Evolutionary conservation across 2,888 invertebrate species (phyloP).

Genomic region (Hirtodrosophila histrioides): DNA sequence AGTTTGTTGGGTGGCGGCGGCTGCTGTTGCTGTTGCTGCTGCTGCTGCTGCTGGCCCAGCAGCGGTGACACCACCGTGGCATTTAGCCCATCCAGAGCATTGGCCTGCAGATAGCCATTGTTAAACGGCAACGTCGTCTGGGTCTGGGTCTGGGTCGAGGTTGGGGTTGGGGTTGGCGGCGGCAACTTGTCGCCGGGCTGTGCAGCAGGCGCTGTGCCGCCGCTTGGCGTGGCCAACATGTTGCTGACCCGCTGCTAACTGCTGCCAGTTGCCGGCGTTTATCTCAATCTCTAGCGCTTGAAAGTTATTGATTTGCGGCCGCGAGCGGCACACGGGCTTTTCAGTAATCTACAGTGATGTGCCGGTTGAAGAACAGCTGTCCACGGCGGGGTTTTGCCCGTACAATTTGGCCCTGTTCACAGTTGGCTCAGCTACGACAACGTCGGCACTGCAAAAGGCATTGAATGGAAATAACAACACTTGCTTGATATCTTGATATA

Average conservation of each 20-base stretch:
- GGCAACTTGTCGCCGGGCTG: conserved; percentile 39
- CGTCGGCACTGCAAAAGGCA: conserved; percentile 42
- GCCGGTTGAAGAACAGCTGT: conserved; percentile 16
- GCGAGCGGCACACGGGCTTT: neutral
- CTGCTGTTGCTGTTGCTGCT: conserved; percentile 29
- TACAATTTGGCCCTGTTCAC: conserved; percentile 22
- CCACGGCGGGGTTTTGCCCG: conserved; percentile 9
- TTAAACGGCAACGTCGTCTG: conserved; percentile 75
- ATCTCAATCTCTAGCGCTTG: conserved; percentile 7
- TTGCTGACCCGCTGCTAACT: conserved; percentile 19
- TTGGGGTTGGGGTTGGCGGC: conserved; percentile 1
- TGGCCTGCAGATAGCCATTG: conserved; percentile 82
- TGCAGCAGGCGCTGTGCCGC: conserved; percentile 32
- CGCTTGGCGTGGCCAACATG: conserved; percentile 62
- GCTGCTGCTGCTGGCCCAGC: conserved; percentile 47
- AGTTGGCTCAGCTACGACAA: conserved; percentile 25
- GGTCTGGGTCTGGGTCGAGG: conserved; percentile 3
- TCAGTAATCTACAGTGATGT: conserved; percentile 25
- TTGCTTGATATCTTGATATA: neutral
- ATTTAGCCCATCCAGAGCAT: conserved; percentile 57
- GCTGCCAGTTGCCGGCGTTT: conserved; percentile 17
- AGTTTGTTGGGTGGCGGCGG: conserved; percentile 63
- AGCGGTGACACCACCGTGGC: conserved; percentile 73
- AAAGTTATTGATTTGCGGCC: conserved; percentile 35
- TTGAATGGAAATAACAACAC: neutral